Base-by-base conservation (phyloP, 2,113 vertebrate species). In the Syngnathus scovelli region DNA sequence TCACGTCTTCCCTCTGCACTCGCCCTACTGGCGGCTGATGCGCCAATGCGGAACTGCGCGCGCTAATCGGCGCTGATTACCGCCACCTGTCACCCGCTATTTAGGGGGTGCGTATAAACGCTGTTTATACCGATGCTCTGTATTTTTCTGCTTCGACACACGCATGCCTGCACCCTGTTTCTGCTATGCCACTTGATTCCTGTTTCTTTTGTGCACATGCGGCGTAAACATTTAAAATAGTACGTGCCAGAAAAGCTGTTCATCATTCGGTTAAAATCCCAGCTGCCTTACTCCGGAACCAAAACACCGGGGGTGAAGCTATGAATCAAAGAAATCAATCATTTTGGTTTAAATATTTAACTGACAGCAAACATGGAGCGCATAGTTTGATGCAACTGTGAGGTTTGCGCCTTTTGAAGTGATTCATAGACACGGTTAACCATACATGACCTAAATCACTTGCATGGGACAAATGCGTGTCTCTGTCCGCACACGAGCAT, bases 301-400 rank as follows among this genome's bases (percentile, higher is more conserved):
- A n/a, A 61, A 43, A n/a, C 19, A 21, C 11, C 38, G 39, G 38
- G 67, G 62, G 56, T 71, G 75, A 78, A 70, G 13, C 41, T 37
- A 4, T 48, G 39, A 66, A 71, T 83, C 80, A 71, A 77, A 77
- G 41, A 68, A 81, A 80, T 86, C 82, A 81, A 76, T 88, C 70
- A 62, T 21, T 81, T 69, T 66, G 81, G 83, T 78, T 86, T 78
- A 78, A 84, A 82, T 75, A 85, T 85, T 80, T 21, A 84, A 79
- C 79, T 58, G 48, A 81, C 69, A 33, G 73, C 77, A 86, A 83
- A 84, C 76, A 87, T n/a, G 72, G 66, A 64, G 80, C 39, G 59
- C 69, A 59, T 73, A 65, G 71, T 43, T 81, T 70, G 54, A 61
- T 71, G 48, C 43, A 77, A 66, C 58, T 19, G 43, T 23, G 63